Percentiles rank a stretch among this genome's conserved stretches.
Evolutionary conservation across 1,140 invertebrate species (phyloP).

Genomic region (Eufriesea mexicana): DNA sequence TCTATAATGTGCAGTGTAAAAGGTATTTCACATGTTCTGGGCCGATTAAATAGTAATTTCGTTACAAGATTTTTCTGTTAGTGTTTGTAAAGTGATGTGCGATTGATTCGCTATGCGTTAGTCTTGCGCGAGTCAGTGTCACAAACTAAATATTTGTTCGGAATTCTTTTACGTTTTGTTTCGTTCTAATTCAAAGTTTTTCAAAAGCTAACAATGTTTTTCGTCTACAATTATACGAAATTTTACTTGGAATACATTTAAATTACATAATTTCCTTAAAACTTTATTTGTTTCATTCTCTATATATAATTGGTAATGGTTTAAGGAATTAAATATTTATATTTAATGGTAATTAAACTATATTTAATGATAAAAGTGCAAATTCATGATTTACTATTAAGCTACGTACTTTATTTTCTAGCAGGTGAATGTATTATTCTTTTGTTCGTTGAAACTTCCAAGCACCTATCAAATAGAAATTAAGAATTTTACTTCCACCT

Average conservation of each 20-base stretch:
- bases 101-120: not conserved
- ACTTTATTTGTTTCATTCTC: not conserved
- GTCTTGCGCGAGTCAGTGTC: conserved; percentile 7
- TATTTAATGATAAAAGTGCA: not conserved
- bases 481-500: not conserved
- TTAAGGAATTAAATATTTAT: not conserved
- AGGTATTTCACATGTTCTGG: conserved; percentile 23
- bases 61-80: not conserved
- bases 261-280: not conserved
- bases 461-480: not conserved
- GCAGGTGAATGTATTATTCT: conserved; percentile 19
- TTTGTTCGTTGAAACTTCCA: not conserved
- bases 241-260: not conserved
- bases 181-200: not conserved
- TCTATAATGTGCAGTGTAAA: conserved; percentile 47
- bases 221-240: not conserved
- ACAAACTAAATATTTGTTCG: not conserved
- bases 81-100: not conserved
- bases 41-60: not conserved
- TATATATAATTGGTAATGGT: not conserved
- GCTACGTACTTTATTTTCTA: not conserved
- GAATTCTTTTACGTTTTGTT: conserved; percentile 13
- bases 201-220: not conserved
- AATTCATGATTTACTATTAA: not conserved
- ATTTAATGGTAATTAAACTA: not conserved